Evolutionary conservation across 2,797 vertebrate species (phyloP).

Genomic region (Malacoraja senta): DNA sequence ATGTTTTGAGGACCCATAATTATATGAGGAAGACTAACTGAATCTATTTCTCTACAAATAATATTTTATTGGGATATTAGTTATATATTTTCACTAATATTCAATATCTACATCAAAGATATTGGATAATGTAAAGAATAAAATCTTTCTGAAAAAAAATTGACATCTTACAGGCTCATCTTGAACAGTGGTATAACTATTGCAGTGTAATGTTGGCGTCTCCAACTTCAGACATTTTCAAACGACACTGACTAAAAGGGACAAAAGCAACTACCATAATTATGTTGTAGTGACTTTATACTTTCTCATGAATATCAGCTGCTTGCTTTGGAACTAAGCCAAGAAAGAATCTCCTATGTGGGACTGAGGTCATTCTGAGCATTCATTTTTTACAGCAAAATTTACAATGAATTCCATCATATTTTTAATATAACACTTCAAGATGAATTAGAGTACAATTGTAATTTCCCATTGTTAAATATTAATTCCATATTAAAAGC

Average conservation of each 20-base stretch:
- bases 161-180: background rate
- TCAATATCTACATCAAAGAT: background rate
- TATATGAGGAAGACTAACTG: background rate
- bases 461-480: background rate
- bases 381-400: background rate
- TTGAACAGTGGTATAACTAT: background rate
- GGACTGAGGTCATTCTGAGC: too few species aligned
- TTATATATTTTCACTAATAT: background rate
- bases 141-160: background rate
- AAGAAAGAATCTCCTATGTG: too few species aligned
- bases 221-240: background rate
- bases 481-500: background rate
- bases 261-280: background rate
- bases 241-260: background rate
- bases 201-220: background rate
- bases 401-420: background rate
- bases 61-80: background rate
- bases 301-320: background rate
- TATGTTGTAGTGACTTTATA: background rate
- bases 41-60: background rate
- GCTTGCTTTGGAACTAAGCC: background rate
- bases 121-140: background rate
- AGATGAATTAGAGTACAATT: background rate
- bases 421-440: background rate
- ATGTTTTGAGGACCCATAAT: background rate